These are phyloP conservation scores for Brassicogethes aeneus DNA, from an alignment of 2,888 invertebrate species.

Conservation along the genomic window DNA sequence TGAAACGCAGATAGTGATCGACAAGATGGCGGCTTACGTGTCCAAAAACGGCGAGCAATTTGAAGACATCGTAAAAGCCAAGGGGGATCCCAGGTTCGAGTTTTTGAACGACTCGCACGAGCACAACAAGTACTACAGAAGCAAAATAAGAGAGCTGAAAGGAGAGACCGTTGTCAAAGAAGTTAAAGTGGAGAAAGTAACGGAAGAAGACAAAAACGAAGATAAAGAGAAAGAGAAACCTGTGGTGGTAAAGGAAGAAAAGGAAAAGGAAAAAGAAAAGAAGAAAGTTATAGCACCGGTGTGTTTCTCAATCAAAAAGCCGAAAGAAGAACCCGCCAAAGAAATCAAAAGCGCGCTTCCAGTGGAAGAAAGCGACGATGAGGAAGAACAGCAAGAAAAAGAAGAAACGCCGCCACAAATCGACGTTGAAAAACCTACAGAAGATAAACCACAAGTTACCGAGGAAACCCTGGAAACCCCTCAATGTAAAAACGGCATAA, in stretches of 20 bases:
- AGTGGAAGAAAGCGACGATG: constrained; percentile 67
- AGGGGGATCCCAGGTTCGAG: constrained; percentile 78
- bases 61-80: constrained; percentile 76
- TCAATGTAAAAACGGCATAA: constrained; percentile 7
- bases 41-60: constrained; percentile 92
- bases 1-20: constrained; percentile 79
- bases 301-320: constrained; percentile 77
- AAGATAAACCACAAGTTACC: constrained; percentile 4
- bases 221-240: constrained; percentile 29
- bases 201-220: constrained; percentile 8
- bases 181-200: neutral
- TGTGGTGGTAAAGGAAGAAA: constrained; percentile 31
- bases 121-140: constrained; percentile 74
- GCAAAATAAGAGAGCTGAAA: constrained; percentile 48
- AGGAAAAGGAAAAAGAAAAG: constrained; percentile 30
- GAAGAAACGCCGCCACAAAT: neutral
- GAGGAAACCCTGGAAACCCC: neutral
- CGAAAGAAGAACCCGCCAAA: constrained; percentile 49
- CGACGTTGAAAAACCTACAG: constrained; percentile 7
- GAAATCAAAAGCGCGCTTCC: constrained; percentile 62
- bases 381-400: constrained; percentile 34
- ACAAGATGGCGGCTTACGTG: constrained; percentile 95
- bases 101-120: constrained; percentile 73
- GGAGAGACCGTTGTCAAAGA: constrained; percentile 16
- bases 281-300: constrained; percentile 52